Conservation (phyloP, 2,113 vertebrate genomes). For the Oplegnathus fasciatus region DNA sequence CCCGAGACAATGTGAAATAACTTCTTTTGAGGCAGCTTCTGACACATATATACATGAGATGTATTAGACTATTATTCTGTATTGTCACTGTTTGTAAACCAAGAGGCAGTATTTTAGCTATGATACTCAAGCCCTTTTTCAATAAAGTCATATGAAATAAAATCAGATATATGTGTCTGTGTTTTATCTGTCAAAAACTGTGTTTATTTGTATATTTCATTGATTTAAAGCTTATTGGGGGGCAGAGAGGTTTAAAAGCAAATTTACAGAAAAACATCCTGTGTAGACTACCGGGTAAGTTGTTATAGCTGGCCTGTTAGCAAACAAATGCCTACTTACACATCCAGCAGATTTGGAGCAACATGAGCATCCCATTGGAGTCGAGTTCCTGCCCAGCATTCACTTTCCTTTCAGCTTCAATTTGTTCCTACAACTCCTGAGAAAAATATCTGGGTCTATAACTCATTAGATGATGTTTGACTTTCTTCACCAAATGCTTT, state of each 20-base stretch:
- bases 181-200: not conserved
- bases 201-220: not conserved
- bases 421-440: not conserved
- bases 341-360: constrained; percentile 1
- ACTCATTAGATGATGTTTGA: not conserved
- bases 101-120: constrained; percentile 70
- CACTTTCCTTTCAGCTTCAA: not conserved
- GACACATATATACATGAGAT: constrained; percentile 62
- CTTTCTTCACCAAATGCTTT: not conserved
- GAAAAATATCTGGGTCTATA: not conserved
- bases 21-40: constrained; percentile 80
- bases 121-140: constrained; percentile 76
- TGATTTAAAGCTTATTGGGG: not conserved
- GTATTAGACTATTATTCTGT: constrained; percentile 66
- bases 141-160: constrained; percentile 79
- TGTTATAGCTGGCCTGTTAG: not conserved
- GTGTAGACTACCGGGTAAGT: not conserved
- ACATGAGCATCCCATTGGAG: too few relatives aligned
- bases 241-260: not conserved
- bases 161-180: not conserved
- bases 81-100: constrained; percentile 77
- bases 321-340: not conserved
- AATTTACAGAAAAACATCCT: not conserved
- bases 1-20: constrained; percentile 81
- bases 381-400: not conserved